Evolutionary conservation across 2,888 invertebrate genomes (phyloP), one percentile per base, ranked within the genome.

Genomic region (Macrosiphum euphorbiae): DNA sequence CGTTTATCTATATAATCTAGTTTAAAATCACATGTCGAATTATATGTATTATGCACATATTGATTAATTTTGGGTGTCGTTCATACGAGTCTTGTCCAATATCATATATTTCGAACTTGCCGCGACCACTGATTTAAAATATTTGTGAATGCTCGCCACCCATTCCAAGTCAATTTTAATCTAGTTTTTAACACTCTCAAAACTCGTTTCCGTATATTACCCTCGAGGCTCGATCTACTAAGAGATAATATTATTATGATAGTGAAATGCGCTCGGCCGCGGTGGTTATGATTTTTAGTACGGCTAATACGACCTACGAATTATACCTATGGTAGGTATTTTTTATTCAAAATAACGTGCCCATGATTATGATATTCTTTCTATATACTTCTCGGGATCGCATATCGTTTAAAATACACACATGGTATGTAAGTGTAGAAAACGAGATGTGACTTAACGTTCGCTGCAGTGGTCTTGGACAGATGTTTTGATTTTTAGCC

Each of bases 111-210:
- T 55, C 20, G 20, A 35, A 78, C 35, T 78, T 35, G 20, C 35
- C 20, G 35, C 20, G 35, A 78, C 78, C 35, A 87, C n/a, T 87
- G 35, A 35, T 78, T 7, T 35, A 20, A 3, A 78, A 78, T 52
- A 41, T 78, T 87, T 52, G 20, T 50, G 13, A 78, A 52, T 52
- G 78, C 52, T 16, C 35, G 41, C 67, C 26, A 52, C 90, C 41
- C 90, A 35, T 78, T 78, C 35, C 50, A 50, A 67, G 50, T 58
- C n/a, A 67, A 85, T 91, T 44, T 24, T 44, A 44, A 85, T 91
- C 85, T n/a, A 91, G n/a, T 44, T 91, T 91, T 85, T 85, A 55
- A 91, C 91, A n/a, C 91, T 91, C 11, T 11, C 58, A 85, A 91
- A 91, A 55, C 91, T 28, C 44, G 91, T 85, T 91, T 35, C 24